Conservation (phyloP, 2,797 vertebrate species). For the Bradypus variegatus region DNA sequence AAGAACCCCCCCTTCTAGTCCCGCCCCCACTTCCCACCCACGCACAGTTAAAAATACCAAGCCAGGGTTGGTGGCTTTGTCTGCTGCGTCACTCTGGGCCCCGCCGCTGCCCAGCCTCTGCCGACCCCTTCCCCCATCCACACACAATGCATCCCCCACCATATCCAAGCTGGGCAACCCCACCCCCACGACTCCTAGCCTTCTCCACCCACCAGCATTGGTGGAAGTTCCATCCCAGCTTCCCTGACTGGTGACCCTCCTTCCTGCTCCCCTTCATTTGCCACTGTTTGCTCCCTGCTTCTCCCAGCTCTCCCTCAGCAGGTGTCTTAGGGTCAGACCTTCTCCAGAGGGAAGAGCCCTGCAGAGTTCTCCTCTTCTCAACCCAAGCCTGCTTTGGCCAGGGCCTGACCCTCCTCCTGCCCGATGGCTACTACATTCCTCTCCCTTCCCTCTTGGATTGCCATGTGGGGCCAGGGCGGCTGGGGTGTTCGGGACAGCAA, state of each 20-base stretch:
- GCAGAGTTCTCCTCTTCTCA: background rate
- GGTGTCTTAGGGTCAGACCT: background rate
- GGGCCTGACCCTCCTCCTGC: background rate
- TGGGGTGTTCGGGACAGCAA: conserved; percentile 66
- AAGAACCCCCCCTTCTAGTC: conserved; percentile 81
- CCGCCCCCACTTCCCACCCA: conserved; percentile 82
- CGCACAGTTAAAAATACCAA: conserved; percentile 72
- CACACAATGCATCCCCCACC: conserved; percentile 33
- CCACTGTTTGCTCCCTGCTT: background rate
- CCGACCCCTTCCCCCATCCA: conserved; percentile 66
- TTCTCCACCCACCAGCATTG: background rate
- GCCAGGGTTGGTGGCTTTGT: conserved; percentile 67
- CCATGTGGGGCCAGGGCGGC: conserved; percentile 14
- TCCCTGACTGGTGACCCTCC: background rate
- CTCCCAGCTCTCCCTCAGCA: background rate
- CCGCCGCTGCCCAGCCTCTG: conserved; percentile 73
- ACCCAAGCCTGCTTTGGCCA: background rate
- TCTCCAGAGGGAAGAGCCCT: background rate
- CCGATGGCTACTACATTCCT: background rate
- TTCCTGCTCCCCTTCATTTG: background rate
- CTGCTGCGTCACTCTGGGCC: conserved; percentile 77
- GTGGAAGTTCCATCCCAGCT: background rate
- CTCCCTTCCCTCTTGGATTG: conserved; percentile 11
- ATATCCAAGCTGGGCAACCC: conserved; percentile 33
- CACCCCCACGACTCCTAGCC: background rate